A percentile compares a stretch with the other conserved stretches of the same genome.
These are phyloP conservation scores for Hyposoter dolosus DNA, from an alignment of 2,888 invertebrate genomes.

Conservation along the genomic window DNA sequence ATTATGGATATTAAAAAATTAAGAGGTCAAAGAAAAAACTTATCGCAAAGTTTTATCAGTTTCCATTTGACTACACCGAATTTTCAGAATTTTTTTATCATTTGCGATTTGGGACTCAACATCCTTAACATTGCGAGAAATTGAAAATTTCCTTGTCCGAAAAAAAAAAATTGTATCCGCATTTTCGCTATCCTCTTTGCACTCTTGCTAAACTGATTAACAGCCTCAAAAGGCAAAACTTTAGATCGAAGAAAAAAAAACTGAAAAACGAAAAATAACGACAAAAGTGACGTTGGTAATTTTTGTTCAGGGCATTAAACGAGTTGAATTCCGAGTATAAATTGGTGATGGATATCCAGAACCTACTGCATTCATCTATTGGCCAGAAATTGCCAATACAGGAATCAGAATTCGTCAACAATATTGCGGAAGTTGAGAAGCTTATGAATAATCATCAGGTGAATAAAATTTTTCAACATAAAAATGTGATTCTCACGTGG, in stretches of 20 bases:
- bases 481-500: background rate
- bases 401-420: conserved; percentile 3
- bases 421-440: conserved; percentile 32
- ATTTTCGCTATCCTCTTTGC: background rate
- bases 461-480: background rate
- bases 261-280: background rate
- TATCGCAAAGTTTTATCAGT: too few relatives aligned
- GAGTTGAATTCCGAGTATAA: conserved; percentile 33
- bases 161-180: background rate
- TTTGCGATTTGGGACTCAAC: too few relatives aligned
- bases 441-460: conserved; percentile 37
- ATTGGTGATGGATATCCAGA: conserved; percentile 27
- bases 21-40: too few relatives aligned
- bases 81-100: too few relatives aligned
- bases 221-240: too few relatives aligned
- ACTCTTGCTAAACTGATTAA: background rate
- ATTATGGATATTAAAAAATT: too few relatives aligned
- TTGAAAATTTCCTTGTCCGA: background rate
- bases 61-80: too few relatives aligned
- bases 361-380: background rate
- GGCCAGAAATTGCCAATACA: conserved; percentile 27
- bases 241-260: background rate
- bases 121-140: too few relatives aligned
- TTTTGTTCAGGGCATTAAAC: conserved; percentile 43
- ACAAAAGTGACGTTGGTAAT: background rate